These are phyloP conservation scores for Laticauda colubrina DNA, from an alignment of 2,113 vertebrate genomes.

Conservation along the genomic window DNA sequence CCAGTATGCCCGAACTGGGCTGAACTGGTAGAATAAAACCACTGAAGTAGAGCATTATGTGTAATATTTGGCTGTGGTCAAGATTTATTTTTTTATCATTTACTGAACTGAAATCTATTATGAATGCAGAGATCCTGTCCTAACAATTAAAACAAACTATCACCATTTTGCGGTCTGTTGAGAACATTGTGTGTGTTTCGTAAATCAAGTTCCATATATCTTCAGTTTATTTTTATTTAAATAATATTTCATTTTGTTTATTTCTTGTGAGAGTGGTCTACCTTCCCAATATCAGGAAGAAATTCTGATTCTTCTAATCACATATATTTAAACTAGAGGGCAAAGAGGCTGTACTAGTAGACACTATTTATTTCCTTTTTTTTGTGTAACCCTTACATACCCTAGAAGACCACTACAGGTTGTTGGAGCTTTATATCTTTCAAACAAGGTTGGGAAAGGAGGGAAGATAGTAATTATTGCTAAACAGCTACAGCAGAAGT, in stretches of 20 bases:
- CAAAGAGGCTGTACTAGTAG: not conserved
- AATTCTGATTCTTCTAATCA: not conserved
- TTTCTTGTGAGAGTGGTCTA: not conserved
- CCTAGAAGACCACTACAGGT: not conserved
- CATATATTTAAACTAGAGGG: not conserved
- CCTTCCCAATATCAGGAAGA: not conserved
- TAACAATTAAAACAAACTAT: not conserved
- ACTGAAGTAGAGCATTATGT: not conserved
- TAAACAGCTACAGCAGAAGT: not conserved
- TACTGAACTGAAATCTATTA: not conserved
- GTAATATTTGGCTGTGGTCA: not conserved
- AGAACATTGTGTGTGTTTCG: not conserved
- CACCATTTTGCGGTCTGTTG: not conserved
- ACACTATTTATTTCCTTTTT: not conserved
- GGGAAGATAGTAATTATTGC: not conserved
- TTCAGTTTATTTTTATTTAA: not conserved
- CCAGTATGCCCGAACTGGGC: too few species aligned
- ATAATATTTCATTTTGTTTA: not conserved
- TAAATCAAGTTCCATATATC: not conserved
- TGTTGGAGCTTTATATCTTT: not conserved
- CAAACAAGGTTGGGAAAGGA: not conserved
- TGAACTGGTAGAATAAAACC: too few species aligned
- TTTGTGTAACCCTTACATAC: not conserved
- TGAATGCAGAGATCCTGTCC: not conserved
- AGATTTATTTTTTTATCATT: not conserved